phyloP scores from a whole-genome alignment of 2,888 invertebrate species.

The Oscheius sp. region DNA sequence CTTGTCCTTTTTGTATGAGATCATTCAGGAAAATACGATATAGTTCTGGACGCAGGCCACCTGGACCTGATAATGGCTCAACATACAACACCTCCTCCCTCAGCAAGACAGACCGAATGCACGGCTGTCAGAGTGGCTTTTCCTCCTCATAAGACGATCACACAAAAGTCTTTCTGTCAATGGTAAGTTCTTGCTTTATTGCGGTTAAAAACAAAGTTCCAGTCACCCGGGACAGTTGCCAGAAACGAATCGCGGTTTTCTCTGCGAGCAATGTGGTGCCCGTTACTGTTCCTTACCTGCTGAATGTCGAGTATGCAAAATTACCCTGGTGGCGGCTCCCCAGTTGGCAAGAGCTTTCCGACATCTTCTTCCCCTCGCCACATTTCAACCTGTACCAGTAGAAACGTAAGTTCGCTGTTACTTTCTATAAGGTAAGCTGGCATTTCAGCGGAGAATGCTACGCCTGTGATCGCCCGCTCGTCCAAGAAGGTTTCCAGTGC shows the following conservation, averaged over 20 bases:
- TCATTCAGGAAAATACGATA: slow-evolving; percentile 78
- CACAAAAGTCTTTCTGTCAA: slow-evolving; percentile 59
- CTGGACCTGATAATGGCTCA: slow-evolving; percentile 77
- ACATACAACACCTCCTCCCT: slow-evolving; percentile 75
- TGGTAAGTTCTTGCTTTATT: slow-evolving; percentile 49
- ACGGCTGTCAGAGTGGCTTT: slow-evolving; percentile 69
- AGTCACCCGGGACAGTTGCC: slow-evolving; percentile 59
- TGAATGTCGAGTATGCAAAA: slow-evolving; percentile 93
- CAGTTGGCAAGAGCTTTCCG: slow-evolving; percentile 78
- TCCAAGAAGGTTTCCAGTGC: slow-evolving; percentile 63
- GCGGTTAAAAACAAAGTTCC: background rate
- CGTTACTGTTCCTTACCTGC: slow-evolving; percentile 98
- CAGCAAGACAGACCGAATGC: slow-evolving; percentile 52
- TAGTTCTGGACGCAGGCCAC: slow-evolving; percentile 87
- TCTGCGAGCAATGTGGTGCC: slow-evolving; percentile 86
- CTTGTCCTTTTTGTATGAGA: background rate
- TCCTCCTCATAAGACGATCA: slow-evolving; percentile 60
- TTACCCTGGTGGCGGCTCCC: slow-evolving; percentile 95
- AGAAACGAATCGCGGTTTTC: slow-evolving; percentile 74
- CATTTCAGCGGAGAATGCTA: slow-evolving; percentile 50
- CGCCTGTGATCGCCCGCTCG: slow-evolving; percentile 61
- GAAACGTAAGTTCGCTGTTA: slow-evolving; percentile 16
- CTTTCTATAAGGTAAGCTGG: slow-evolving; percentile 3
- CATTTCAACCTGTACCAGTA: slow-evolving; percentile 42
- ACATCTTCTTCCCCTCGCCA: slow-evolving; percentile 55